These are phyloP conservation scores for Ricordea florida DNA, from an alignment of 92 coral and sea anemone genomes.

Conservation along the genomic window DNA sequence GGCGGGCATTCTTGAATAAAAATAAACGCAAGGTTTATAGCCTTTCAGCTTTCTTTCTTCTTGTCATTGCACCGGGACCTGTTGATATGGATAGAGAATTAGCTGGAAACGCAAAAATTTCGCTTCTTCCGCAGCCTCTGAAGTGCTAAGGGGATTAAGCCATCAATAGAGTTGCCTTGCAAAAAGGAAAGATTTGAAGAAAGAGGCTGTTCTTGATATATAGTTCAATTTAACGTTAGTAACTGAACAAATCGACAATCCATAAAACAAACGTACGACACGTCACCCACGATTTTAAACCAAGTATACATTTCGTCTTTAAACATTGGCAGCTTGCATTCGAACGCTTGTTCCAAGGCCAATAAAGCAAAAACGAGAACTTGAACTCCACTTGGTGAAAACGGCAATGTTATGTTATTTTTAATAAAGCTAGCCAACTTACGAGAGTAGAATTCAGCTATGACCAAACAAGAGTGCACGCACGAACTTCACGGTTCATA, in stretches of 20 bases:
- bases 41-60: not conserved
- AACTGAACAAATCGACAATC: too few relatives aligned
- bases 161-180: too few relatives aligned
- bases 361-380: not conserved
- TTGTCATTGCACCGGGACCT: conserved; percentile 18
- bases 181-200: too few relatives aligned
- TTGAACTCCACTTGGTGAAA: not conserved
- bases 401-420: not conserved
- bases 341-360: too few relatives aligned
- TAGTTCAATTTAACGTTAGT: too few relatives aligned
- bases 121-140: not conserved
- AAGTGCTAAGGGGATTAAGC: conserved; percentile 1
- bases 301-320: too few relatives aligned
- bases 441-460: not conserved
- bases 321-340: too few relatives aligned
- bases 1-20: conserved; percentile 58
- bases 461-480: not conserved
- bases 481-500: not conserved
- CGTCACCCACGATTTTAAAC: too few relatives aligned
- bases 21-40: not conserved
- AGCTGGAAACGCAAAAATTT: not conserved
- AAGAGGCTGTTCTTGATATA: too few relatives aligned
- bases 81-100: not conserved
- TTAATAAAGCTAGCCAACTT: not conserved
- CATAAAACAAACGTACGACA: too few relatives aligned